Base-by-base conservation (phyloP, 2,888 invertebrate species). In the Caenorhabditis sp. region DNA sequence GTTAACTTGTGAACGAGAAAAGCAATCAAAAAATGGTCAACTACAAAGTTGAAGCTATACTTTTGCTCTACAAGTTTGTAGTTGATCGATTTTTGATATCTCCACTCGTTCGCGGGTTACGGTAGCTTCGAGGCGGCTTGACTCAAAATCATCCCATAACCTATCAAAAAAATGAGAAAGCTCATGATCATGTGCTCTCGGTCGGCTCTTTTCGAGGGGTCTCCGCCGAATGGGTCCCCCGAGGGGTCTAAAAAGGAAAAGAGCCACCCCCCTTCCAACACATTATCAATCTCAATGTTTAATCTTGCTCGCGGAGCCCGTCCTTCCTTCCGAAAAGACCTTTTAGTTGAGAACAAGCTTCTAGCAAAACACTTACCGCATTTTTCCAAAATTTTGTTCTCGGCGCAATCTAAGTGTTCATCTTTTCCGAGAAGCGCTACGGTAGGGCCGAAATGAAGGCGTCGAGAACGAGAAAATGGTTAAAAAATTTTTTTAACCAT, bases 261-360 rank as follows among this genome's bases (percentile, higher is more conserved):
- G 52, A 20, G 35, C 53, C 43, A 41, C 30, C 32, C 52, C 39
- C 22, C n/a, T 58, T 53, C 39, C 66, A 50, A 50, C 66, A 56
- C 56, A 55, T 58, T 68, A 58, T 68, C 66, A 68, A 68, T 68
- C 66, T 68, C 58, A 68, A 68, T 68, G 56, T 15, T 43, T 58
- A 68, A 68, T 68, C 66, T 68, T 66, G 46, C 66, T 1, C 43
- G 1, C n/a, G n/a, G n/a, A 4, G n/a, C 30, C 27, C 30, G 15
- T 41, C 24, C 43, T 52, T 35, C 15, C n/a, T 50, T 32, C 22
- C 20, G 0, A 9, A 24, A 30, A 17, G 13, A n/a, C n/a, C n/a
- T n/a, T n/a, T n/a, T n/a, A n/a, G n/a, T n/a, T n/a, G n/a, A n/a
- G n/a, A n/a, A n/a, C n/a, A n/a, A n/a, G n/a, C n/a, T n/a, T n/a